Base-by-base conservation (phyloP, 2,797 vertebrate genomes). In the Macrochelys suwanniensis region DNA sequence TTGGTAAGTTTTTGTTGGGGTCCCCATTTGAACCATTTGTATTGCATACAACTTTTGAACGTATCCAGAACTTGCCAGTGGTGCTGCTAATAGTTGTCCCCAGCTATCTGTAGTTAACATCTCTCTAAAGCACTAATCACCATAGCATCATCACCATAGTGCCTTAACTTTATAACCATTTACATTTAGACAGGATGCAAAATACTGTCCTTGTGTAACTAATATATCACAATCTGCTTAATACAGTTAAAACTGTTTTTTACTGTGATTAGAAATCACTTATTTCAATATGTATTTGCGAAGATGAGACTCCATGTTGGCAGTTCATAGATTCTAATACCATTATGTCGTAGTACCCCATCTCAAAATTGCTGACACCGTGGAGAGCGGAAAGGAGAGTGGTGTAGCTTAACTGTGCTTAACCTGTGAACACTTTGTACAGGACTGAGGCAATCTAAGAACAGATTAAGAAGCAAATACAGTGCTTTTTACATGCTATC, bases 1-100 rank as follows among this genome's bases (percentile, higher is more conserved):
- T 96, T 99, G 99, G 99, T 99, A 98, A 99, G 98, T 96, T 88
- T 57, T 19, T 76, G 0, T 80, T 2, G 19, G 19, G 31, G 4
- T 65, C 84, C n/a, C 80, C 47, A 33, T 74, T 91, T 8, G 2
- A 89, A 21, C 90, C 23, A 76, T 51, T 25, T 54, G 15, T 87
- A 57, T 0, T 97, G 28, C 9, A 57, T 80, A 86, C 78, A 71
- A 2, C 47, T 89, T 85, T 84, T 28, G 33, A 10, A 86, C 7
- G 31, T 57, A 17, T 0, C 37, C 17, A 50, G 45, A 7, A 90
- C 28, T 3, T 31, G 15, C 82, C 6, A 21, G 7, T 31, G 49
- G 2, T 89, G 42, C 4, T 56, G 42, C 5, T 86, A 3, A 76
- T 93, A 79, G 81, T 33, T 90, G 57, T 17, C 86, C 71, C 89